A percentile compares a stretch with the other conserved stretches of the same genome.
These are phyloP conservation scores for Drosophila grimshawi DNA, from an alignment of 1,140 invertebrate species.

Conservation along the genomic window DNA sequence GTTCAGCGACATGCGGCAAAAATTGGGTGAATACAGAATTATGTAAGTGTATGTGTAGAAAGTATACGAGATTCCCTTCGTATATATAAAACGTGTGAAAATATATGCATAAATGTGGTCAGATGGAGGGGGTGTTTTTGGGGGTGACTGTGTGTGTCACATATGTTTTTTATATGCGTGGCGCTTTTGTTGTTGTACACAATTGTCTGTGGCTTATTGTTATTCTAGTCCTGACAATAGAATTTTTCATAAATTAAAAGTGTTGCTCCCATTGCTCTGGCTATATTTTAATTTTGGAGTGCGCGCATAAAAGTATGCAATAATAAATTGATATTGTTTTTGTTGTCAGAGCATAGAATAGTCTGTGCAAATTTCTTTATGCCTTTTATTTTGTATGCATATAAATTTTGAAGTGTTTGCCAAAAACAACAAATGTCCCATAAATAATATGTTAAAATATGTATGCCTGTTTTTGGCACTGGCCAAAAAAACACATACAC, in stretches of 20 bases:
- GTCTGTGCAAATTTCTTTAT: background rate
- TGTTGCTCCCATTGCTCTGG: slow-evolving; percentile 33
- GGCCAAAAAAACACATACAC: slow-evolving; percentile 12
- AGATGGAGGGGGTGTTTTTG: background rate
- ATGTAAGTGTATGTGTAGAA: slow-evolving; percentile 25
- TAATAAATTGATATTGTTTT: slow-evolving; percentile 73
- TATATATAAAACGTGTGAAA: slow-evolving; percentile 51
- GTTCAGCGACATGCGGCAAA: slow-evolving; percentile 69
- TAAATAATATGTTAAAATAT: slow-evolving; percentile 75
- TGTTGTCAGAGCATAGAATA: too few species aligned
- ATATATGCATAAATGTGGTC: slow-evolving; percentile 56
- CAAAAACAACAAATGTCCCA: slow-evolving; percentile 49
- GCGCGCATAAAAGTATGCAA: slow-evolving; percentile 44
- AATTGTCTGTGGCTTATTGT: slow-evolving; percentile 61
- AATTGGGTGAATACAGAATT: slow-evolving; percentile 63
- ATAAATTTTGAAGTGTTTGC: slow-evolving; percentile 44
- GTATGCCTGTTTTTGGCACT: slow-evolving; percentile 49
- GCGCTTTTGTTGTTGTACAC: slow-evolving; percentile 35
- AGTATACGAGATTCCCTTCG: slow-evolving; percentile 19
- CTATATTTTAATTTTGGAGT: slow-evolving; percentile 58
- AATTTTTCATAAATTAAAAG: slow-evolving; percentile 80
- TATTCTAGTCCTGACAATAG: slow-evolving; percentile 71
- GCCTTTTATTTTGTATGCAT: slow-evolving; percentile 14
- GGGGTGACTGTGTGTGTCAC: slow-evolving; percentile 5
- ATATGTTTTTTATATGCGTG: slow-evolving; percentile 47